Base-by-base conservation (phyloP, 2,797 vertebrate genomes). In the Urocyon cinereoargenteus region DNA sequence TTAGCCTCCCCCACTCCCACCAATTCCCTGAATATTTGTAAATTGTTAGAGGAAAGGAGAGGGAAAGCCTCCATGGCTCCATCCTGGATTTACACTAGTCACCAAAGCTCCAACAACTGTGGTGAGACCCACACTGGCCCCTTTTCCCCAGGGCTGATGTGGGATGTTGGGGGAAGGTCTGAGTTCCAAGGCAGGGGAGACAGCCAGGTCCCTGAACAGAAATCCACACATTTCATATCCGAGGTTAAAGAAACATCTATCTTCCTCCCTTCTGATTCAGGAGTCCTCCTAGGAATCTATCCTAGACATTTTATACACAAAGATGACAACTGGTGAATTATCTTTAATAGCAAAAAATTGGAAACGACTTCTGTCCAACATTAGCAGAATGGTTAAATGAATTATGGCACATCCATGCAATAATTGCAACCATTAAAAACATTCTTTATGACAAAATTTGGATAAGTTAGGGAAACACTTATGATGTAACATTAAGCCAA, bases 241-340 rank as follows among this genome's bases (percentile, higher is more conserved):
- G 61, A 75, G 61, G 61, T n/a, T 73, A 91, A 78, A 92, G 92
- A 57, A 81, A 62, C 49, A 45, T 31, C 79, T 73, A 26, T n/a
- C 61, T 55, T 51, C 62, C 78, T 73, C 72, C 26, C 73, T 73
- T 19, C 14, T 18, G 26, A 62, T 26, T 84, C 86, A 66, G 83
- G 77, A 84, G 81, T 84, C 93, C 28, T 89, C 86, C 83, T 40
- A 91, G 57, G 87, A 92, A 70, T 73, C 64, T 83, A 31, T 66
- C 22, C 83, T 51, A 68, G 92, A 91, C 72, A 77, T 59, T 79
- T 77, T 90, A 66, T 28, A 16, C 40, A 73, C 64, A 64, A 83
- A 91, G 88, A 77, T 55, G 51, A 24, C 73, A 86, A 64, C 2
- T n/a, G 75, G 40, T 73, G 62, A 40, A 24, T 77, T 90, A 40